A percentile compares a stretch with the other conserved stretches of the same genome.
These are phyloP conservation scores for Ochropleura leucogaster DNA, from an alignment of 2,888 invertebrate species.

Conservation along the genomic window DNA sequence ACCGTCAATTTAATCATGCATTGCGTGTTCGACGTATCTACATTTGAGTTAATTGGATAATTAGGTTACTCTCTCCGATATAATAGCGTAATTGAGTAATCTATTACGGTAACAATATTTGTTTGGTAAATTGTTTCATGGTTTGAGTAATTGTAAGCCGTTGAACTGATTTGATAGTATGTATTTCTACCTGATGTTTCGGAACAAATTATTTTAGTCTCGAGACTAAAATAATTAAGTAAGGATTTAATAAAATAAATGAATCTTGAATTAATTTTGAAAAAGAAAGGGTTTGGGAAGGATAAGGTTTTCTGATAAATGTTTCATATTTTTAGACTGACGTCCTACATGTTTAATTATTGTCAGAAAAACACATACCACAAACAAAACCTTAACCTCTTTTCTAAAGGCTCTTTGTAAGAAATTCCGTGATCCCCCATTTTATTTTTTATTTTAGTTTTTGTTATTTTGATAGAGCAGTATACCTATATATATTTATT, in stretches of 20 bases:
- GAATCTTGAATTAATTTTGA: too few relatives aligned
- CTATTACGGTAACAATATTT: conserved; percentile 33
- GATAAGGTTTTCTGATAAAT: too few relatives aligned
- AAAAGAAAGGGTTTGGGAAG: too few relatives aligned
- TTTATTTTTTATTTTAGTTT: too few relatives aligned
- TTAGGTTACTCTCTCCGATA: conserved; percentile 65
- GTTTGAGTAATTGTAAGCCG: conserved; percentile 25
- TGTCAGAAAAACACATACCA: too few relatives aligned
- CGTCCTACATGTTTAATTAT: too few relatives aligned
- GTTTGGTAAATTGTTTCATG: conserved; percentile 38
- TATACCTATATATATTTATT: too few relatives aligned
- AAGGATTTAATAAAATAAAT: too few relatives aligned
- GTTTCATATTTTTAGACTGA: too few relatives aligned
- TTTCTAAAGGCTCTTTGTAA: background rate
- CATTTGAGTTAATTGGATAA: conserved; percentile 58
- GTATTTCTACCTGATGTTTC: conserved; percentile 19
- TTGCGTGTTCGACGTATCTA: conserved; percentile 41
- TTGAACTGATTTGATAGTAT: conserved; percentile 26
- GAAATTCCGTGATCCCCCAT: background rate
- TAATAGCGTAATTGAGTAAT: conserved; percentile 56
- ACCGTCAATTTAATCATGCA: conserved; percentile 23
- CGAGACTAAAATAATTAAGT: background rate
- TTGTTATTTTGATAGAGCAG: too few relatives aligned
- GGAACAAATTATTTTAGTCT: background rate
- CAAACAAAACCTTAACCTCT: background rate